Conservation (phyloP, 2,797 vertebrate species). For the Parambassis ranga region DNA sequence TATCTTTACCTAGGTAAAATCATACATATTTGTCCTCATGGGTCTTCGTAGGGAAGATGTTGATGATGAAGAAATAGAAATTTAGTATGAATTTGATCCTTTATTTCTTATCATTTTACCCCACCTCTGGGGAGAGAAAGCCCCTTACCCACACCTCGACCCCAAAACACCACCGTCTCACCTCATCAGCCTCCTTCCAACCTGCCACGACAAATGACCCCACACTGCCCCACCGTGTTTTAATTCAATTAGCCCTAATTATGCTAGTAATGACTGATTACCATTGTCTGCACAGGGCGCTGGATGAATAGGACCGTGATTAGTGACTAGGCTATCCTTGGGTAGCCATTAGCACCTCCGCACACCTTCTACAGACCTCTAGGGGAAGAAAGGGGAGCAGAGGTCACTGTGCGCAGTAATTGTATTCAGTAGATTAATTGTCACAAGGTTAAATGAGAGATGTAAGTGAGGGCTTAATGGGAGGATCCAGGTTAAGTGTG, state of each 20-base stretch:
- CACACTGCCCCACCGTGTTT: slow-evolving; percentile 32
- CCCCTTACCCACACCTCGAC: slow-evolving; percentile 11
- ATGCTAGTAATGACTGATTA: slow-evolving; percentile 72
- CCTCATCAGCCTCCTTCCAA: slow-evolving; percentile 2
- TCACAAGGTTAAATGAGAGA: slow-evolving; percentile 58
- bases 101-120: slow-evolving; percentile 2
- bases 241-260: slow-evolving; percentile 79
- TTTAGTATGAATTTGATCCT: too few species aligned
- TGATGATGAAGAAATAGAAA: too few species aligned
- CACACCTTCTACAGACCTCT: slow-evolving; percentile 59
- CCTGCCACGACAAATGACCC: slow-evolving; percentile 48
- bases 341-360: slow-evolving; percentile 71
- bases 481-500: slow-evolving; percentile 60
- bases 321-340: slow-evolving; percentile 48
- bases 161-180: neutral
- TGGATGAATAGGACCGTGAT: slow-evolving; percentile 65
- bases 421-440: slow-evolving; percentile 66
- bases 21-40: too few species aligned
- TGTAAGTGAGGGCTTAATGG: slow-evolving; percentile 37
- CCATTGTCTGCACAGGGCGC: slow-evolving; percentile 59
- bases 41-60: too few species aligned
- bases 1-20: too few species aligned
- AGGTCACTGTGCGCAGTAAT: slow-evolving; percentile 61
- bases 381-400: slow-evolving; percentile 34
- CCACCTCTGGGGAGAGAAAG: neutral